Evolutionary conservation across 2,888 invertebrate species (phyloP), one percentile per base, ranked within the genome.

Genomic region (Drosophila fungiperda): DNA sequence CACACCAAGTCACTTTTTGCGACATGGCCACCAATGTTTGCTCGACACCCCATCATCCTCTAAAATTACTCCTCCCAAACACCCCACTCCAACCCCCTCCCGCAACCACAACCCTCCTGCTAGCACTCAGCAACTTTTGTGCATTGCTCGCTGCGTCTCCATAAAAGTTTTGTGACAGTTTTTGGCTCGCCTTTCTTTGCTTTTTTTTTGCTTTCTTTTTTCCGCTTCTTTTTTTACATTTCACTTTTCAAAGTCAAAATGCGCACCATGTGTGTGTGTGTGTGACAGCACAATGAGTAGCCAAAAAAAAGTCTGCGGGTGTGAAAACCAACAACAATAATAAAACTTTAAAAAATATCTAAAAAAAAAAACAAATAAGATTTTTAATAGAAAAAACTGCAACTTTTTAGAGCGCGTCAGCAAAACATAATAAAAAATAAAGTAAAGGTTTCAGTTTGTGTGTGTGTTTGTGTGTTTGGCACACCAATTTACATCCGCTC

Each of bases 91-190:
- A 23, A 23, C 29, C 11, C 26, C 17, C 7, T 12, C 1, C 32
- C 1, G 1, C n/a, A 29, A 29, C 29, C 29, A 29, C 29, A 29
- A 2, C 7, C 6, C 26, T 17, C 33, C 33, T n/a, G 9, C 38
- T 42, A 20, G 20, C 45, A n/a, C 26, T 35, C 29, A 42, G 48
- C 23, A 45, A 45, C 45, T 52, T 35, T 33, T 50, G 23, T 68
- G 35, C 66, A 64, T 35, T 53, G 73, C 53, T 75, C 73, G 72
- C 80, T 81, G 78, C 76, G 80, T 80, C 75, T 75, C 74, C 85
- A 86, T 88, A 86, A 83, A 83, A 83, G 80, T 83, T 83, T 86
- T 86, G 87, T 88, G 89, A 88, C 83, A 87, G 62, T 85, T 80
- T 87, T 89, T 74, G 69, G 69, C 77, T 64, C 38, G 61, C 53